Conservation (phyloP, 2,888 invertebrate genomes). For the Agrilus biguttatus region DNA sequence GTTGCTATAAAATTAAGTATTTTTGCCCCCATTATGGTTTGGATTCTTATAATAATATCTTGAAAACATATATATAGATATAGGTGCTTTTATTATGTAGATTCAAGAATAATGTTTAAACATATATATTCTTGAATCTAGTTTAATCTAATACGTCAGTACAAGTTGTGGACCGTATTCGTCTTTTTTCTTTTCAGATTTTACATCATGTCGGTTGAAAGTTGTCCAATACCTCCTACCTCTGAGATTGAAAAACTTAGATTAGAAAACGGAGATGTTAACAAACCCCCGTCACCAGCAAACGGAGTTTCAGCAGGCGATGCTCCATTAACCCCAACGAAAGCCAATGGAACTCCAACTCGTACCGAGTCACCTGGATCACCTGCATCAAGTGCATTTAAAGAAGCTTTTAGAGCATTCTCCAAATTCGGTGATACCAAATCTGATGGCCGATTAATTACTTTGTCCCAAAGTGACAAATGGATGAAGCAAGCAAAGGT, state of each 20-base stretch:
- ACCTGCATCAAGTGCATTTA: constrained; percentile 26
- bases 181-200: no score
- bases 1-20: no score
- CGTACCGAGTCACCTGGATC: constrained; percentile 12
- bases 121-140: no score
- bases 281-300: constrained; percentile 10
- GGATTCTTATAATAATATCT: no score
- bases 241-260: constrained; percentile 38
- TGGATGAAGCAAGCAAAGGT: constrained; percentile 91
- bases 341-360: constrained; percentile 26
- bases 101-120: no score
- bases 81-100: no score
- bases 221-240: constrained; percentile 12
- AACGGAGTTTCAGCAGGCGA: background rate
- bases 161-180: background rate
- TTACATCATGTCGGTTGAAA: constrained; percentile 5
- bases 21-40: no score
- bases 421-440: constrained; percentile 82
- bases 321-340: constrained; percentile 15
- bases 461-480: constrained; percentile 81
- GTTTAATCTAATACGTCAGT: no score
- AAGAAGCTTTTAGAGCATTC: constrained; percentile 67
- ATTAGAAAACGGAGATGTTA: constrained; percentile 37
- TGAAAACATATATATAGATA: no score
- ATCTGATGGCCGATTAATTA: constrained; percentile 75